Conservation (phyloP, 2,888 invertebrate species). For the Drosophila formosana region DNA sequence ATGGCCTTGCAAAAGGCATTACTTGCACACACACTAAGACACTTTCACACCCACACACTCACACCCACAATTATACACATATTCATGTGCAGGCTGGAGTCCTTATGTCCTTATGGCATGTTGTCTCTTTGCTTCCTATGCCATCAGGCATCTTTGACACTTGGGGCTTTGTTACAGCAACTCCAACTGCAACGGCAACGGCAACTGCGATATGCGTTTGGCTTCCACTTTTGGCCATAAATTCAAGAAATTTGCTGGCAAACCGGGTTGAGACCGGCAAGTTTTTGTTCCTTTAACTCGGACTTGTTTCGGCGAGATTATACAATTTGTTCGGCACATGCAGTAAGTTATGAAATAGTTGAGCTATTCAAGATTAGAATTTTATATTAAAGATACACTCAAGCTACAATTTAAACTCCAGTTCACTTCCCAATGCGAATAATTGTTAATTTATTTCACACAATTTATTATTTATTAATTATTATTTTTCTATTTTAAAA, state of each 20-base stretch:
- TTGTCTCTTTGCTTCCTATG: slow-evolving; percentile 29
- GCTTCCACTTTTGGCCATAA: slow-evolving; percentile 38
- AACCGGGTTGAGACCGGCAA: slow-evolving; percentile 8
- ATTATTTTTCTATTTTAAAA: no score
- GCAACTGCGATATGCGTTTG: slow-evolving; percentile 33
- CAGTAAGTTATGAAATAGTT: slow-evolving; percentile 1
- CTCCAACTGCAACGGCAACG: slow-evolving; percentile 1
- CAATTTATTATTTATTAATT: no score
- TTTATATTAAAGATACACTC: not conserved
- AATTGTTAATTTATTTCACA: no score
- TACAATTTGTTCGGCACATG: slow-evolving; percentile 4
- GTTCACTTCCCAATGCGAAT: not conserved
- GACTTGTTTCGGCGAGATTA: slow-evolving; percentile 6
- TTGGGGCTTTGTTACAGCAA: slow-evolving; percentile 39
- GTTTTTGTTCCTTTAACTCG: slow-evolving; percentile 17
- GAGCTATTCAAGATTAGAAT: not conserved
- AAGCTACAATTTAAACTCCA: not conserved
- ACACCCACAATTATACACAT: not conserved
- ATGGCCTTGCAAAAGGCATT: slow-evolving; percentile 48
- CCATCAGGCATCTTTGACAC: slow-evolving; percentile 50
- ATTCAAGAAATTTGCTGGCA: slow-evolving; percentile 30
- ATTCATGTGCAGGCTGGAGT: slow-evolving; percentile 17
- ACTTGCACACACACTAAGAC: slow-evolving; percentile 32
- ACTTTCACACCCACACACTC: not conserved
- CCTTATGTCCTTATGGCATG: slow-evolving; percentile 40